Evolutionary conservation across 2,888 invertebrate species (phyloP).

Genomic region (Sesamia inferens): DNA sequence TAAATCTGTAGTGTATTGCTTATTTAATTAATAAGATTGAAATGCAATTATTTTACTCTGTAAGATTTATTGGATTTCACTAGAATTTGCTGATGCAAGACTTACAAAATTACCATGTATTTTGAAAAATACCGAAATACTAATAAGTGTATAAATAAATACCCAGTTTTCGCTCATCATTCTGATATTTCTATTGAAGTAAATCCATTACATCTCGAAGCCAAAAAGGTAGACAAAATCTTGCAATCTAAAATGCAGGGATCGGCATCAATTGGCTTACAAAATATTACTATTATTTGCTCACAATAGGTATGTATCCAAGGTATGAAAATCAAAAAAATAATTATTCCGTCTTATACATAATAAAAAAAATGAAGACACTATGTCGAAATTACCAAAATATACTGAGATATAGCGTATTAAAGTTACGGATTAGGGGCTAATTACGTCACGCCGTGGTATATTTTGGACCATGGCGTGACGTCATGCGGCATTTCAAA

Average conservation of each 20-base stretch:
- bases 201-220: neutral
- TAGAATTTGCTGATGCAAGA: too few species aligned
- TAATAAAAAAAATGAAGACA: too few species aligned
- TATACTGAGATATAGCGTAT: too few species aligned
- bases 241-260: neutral
- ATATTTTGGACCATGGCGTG: too few species aligned
- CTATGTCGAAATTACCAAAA: too few species aligned
- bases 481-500: too few species aligned
- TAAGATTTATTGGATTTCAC: neutral
- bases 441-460: too few species aligned
- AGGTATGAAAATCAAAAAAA: too few species aligned
- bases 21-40: constrained; percentile 40
- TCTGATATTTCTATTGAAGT: neutral
- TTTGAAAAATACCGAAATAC: constrained; percentile 2
- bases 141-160: too few species aligned
- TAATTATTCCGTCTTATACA: too few species aligned
- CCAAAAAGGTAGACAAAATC: constrained; percentile 1
- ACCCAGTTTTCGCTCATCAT: too few species aligned
- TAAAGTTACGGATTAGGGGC: too few species aligned
- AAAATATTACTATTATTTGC: constrained; percentile 11
- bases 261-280: neutral
- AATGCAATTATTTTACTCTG: constrained; percentile 28
- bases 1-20: constrained; percentile 29
- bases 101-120: neutral
- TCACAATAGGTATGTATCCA: constrained; percentile 15